Evolutionary conservation across 2,113 vertebrate genomes (phyloP), one percentile per base, ranked within the genome.

Genomic region (Crypturellus undulatus): DNA sequence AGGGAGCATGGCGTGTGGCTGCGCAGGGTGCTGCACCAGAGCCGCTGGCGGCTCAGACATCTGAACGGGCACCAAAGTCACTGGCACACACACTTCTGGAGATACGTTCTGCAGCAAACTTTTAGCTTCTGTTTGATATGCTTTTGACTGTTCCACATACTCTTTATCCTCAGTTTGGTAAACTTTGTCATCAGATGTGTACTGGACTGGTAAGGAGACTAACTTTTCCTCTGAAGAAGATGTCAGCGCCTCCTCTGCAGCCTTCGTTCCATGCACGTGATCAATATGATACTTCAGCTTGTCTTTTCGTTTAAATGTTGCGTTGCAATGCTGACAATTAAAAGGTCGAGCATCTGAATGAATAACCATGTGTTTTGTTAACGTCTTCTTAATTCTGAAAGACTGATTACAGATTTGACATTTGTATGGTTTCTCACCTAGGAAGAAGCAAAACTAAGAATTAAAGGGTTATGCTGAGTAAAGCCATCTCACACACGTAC

Each of bases 301-400:
- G 97, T 99, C 99, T 73, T 99, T 99, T 73, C 99, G 97, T 93
- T 99, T 99, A 91, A 99, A 99, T 11, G 99, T 99, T 89, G 99
- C 99, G 63, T 98, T 99, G 96, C 99, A 99, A 94, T 99, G 98
- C 10, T 98, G 98, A 93, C 99, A 99, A 97, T 98, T 99, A 86
- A 99, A 99, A 67, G 99, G 99, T 15, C 99, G 98, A 34, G 98
- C 98, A 59, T 99, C 99, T 26, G 99, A 99, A 96, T 99, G 99
- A 94, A 99, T 99, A 93, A 99, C 99, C 98, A 99, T 98, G 97
- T 99, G 99, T 96, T 99, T 99, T 2, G 99, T 99, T 97, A 99
- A 93, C 4, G 99, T 99, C 97, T 99, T 99, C 98, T 99, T 99
- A 96, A 99, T 99, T 89, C 99, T 98, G 88, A 99, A 99, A 22